Percentiles rank a stretch among this genome's conserved stretches.
Evolutionary conservation across 2,888 invertebrate genomes (phyloP).

Genomic region (Calameuta idolon): DNA sequence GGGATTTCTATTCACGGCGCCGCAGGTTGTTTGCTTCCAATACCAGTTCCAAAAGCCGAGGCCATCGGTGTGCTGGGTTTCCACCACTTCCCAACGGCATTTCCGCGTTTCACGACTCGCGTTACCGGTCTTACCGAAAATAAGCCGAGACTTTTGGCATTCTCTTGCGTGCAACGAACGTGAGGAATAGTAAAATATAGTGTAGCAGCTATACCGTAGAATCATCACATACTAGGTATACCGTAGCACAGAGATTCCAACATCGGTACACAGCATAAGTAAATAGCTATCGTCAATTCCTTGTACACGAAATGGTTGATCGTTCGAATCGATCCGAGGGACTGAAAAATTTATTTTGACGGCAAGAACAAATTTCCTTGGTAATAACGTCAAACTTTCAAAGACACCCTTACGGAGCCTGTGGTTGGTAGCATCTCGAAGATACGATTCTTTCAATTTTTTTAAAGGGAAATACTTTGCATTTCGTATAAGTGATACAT

Average conservation of each 20-base stretch:
- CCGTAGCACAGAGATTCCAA: neutral
- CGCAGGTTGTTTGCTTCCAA: constrained; percentile 33
- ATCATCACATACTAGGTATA: neutral
- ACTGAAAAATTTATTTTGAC: neutral
- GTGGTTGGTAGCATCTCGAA: neutral
- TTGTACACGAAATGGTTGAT: neutral
- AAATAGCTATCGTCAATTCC: neutral
- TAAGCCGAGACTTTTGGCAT: constrained; percentile 4
- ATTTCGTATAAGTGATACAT: neutral
- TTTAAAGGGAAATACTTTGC: neutral
- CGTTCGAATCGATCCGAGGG: neutral
- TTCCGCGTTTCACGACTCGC: constrained; percentile 21
- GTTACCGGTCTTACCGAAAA: constrained; percentile 5
- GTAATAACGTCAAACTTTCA: neutral
- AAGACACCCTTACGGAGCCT: neutral
- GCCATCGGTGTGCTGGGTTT: constrained; percentile 13
- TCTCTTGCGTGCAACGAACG: neutral
- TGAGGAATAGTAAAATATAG: neutral
- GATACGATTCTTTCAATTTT: neutral
- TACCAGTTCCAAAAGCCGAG: constrained; percentile 20
- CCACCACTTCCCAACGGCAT: constrained; percentile 19
- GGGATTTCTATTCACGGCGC: constrained; percentile 40
- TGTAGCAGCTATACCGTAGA: neutral
- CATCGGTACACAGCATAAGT: neutral
- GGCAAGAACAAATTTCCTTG: too few species aligned